Base-by-base conservation (phyloP, 2,888 invertebrate genomes). In the Apotomis betuletana region DNA sequence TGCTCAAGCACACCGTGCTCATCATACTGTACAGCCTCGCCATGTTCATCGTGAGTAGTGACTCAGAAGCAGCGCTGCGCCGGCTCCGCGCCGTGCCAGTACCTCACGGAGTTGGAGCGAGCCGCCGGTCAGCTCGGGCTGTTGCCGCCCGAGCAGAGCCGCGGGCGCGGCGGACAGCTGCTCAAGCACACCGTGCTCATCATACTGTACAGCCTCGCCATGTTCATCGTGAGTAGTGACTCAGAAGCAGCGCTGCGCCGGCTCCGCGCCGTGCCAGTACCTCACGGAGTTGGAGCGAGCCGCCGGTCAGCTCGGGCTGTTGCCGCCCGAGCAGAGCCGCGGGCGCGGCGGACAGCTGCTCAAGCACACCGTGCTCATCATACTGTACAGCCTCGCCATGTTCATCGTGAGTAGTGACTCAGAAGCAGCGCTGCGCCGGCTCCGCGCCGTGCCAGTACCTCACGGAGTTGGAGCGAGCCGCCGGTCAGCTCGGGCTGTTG, bases 321-420 rank as follows among this genome's bases (percentile, higher is more conserved):
- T 90, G 76, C 92, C 93, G 74, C 3, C 82, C 41, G 41, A 41
- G 41, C 41, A 41, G 41, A 41, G 41, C 41, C 41, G 84, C 75
- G 91, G 89, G 68, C 85, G 85, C 73, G 92, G 91, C 69, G 95
- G 95, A 5, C 97, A 98, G 85, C 95, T 96, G 75, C 92, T 97
- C 75, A 94, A 96, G 75, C 98, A 98, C 85, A 95, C 97, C 46
- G 96, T 97, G 44, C 94, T 98, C 60, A 92, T 98, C 67, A 96
- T 98, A 72, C 91, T 97, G 27, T 94, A 98, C 75, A 93, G 96
- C 68, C 95, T 97, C 78, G 97, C 97, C 57, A 98, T 98, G 97
- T 97, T 98, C 89, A 96, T 98, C 84, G 97, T 97, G 86, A 94
- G 96, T 94, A 54, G 41, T 1, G 41, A 41, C 41, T 41, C 5